Percentiles rank a stretch among this genome's conserved stretches.
Conservation (phyloP, 30 jellyfish, hydroid and myxozoan species). For the Cassiopea xamachana region DNA sequence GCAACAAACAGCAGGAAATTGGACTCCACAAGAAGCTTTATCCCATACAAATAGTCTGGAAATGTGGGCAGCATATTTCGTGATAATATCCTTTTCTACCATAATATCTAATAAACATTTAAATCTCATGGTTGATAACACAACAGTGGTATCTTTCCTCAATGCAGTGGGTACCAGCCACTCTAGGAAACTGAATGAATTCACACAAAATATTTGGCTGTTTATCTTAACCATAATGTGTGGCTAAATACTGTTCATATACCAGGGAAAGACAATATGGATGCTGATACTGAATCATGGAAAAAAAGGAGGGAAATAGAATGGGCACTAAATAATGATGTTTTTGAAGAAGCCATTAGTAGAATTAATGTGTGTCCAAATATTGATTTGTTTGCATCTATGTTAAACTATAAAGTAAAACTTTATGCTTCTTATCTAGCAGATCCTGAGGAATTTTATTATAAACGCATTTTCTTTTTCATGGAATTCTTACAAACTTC, state of each 20-base stretch:
- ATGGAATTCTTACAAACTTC: slow-evolving; percentile 28
- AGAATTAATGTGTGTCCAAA: slow-evolving; percentile 12
- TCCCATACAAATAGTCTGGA: slow-evolving; percentile 43
- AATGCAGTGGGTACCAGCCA: slow-evolving; percentile 67
- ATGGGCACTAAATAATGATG: slow-evolving; percentile 45
- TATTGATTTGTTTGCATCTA: slow-evolving; percentile 32
- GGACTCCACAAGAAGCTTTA: slow-evolving; percentile 48
- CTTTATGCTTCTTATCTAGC: slow-evolving; percentile 38
- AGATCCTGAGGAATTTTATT: slow-evolving; percentile 35
- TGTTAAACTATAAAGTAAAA: slow-evolving; percentile 12
- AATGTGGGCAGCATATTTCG: background rate
- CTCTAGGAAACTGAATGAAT: slow-evolving; percentile 1
- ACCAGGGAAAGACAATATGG: slow-evolving; percentile 51
- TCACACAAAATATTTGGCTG: slow-evolving; percentile 24
- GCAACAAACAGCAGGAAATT: slow-evolving; percentile 44
- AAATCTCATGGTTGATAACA: slow-evolving; percentile 59
- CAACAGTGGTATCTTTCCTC: slow-evolving; percentile 65
- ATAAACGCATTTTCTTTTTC: slow-evolving; percentile 46
- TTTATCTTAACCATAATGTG: slow-evolving; percentile 35
- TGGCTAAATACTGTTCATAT: slow-evolving; percentile 64
- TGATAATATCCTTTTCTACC: slow-evolving; percentile 1
- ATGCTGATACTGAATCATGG: slow-evolving; percentile 35
- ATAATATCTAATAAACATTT: slow-evolving; percentile 39
- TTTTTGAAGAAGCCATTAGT: slow-evolving; percentile 18
- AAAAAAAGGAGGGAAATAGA: slow-evolving; percentile 23